Evolutionary conservation across 2,113 vertebrate species (phyloP).

Genomic region (Falco punctatus): DNA sequence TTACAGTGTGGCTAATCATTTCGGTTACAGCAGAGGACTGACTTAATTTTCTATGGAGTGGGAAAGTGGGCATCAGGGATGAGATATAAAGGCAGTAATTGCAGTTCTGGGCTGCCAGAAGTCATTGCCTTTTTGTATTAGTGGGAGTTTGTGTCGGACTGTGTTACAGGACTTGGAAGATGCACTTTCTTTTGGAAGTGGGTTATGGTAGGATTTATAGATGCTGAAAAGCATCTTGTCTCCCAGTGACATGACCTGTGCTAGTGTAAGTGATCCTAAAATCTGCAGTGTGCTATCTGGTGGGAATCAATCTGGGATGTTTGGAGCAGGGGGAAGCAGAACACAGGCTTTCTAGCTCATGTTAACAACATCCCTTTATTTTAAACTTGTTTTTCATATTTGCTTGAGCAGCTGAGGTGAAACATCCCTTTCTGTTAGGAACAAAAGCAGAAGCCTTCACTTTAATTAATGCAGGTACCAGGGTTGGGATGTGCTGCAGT

Average conservation of each 20-base stretch:
- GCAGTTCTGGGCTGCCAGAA: neutral
- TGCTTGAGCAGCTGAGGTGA: neutral
- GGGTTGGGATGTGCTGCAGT: neutral
- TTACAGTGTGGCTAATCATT: neutral
- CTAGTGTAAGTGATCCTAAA: neutral
- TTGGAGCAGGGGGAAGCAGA: neutral
- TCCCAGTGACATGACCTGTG: neutral
- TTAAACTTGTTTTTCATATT: constrained; percentile 4
- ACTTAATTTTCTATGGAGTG: neutral
- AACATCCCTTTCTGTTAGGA: constrained; percentile 4
- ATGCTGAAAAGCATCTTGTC: neutral
- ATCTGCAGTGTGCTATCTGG: neutral
- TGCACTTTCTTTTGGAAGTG: neutral
- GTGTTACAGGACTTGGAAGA: neutral
- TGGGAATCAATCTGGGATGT: neutral
- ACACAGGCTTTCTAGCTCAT: neutral
- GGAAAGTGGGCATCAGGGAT: neutral
- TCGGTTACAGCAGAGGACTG: neutral
- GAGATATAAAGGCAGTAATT: neutral
- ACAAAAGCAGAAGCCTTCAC: neutral
- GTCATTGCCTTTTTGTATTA: neutral
- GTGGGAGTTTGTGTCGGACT: neutral
- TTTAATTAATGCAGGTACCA: neutral
- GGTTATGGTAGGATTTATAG: neutral
- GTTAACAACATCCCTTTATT: neutral